A percentile compares a stretch with the other conserved stretches of the same genome.
phyloP scores from a whole-genome alignment of 2,797 vertebrate species.

The Pampus argenteus region DNA sequence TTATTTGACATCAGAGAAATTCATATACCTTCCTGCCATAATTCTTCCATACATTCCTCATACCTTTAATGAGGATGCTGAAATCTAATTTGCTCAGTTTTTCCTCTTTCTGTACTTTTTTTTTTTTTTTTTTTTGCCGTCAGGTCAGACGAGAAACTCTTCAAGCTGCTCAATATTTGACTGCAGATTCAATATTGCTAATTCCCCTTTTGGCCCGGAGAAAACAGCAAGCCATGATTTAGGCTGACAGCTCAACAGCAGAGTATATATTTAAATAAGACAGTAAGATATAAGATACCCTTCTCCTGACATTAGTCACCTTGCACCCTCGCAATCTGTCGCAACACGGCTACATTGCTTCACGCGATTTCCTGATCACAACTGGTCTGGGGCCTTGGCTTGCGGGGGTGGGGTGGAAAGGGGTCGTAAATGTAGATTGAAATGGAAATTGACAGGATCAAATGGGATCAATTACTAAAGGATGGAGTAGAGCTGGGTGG shows the following conservation, averaged over 20 bases:
- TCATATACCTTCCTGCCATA: slow-evolving; percentile 16
- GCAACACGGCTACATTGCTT: slow-evolving; percentile 43
- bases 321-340: slow-evolving; percentile 63
- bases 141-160: slow-evolving; percentile 45
- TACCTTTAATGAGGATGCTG: slow-evolving; percentile 33
- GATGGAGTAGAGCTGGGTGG: slow-evolving; percentile 41
- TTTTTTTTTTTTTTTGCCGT: slow-evolving; percentile 26
- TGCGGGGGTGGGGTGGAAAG: too few species aligned
- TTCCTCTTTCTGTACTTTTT: slow-evolving; percentile 18
- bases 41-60: slow-evolving; percentile 32
- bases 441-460: slow-evolving; percentile 83
- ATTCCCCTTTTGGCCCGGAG: slow-evolving; percentile 79
- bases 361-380: slow-evolving; percentile 58
- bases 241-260: slow-evolving; percentile 73
- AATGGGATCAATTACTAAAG: slow-evolving; percentile 83
- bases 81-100: slow-evolving; percentile 22
- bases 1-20: slow-evolving; percentile 34
- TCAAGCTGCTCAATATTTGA: slow-evolving; percentile 69
- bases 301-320: slow-evolving; percentile 71
- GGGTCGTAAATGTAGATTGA: slow-evolving; percentile 74
- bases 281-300: slow-evolving; percentile 71
- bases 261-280: slow-evolving; percentile 78
- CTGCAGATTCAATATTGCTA: slow-evolving; percentile 78
- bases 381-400: too few species aligned
- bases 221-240: slow-evolving; percentile 73